Conservation (phyloP, 2,888 invertebrate species). For the Heliconius erato region DNA sequence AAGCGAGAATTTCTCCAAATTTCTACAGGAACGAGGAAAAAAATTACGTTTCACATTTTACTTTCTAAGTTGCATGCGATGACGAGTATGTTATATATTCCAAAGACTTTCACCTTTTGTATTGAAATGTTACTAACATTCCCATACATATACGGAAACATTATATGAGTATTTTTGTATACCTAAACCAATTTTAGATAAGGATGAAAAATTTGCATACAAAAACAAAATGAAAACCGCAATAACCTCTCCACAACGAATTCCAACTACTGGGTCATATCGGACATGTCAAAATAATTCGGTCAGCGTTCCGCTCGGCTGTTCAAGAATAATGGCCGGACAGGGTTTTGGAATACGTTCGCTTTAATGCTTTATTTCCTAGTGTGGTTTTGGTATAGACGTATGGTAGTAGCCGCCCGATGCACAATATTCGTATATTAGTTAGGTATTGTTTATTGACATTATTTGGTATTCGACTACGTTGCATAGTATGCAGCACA, state of each 20-base stretch:
- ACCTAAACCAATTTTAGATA: neutral
- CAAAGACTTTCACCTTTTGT: no score
- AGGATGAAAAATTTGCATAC: no score
- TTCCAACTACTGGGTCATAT: slow-evolving; percentile 21
- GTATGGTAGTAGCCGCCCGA: neutral
- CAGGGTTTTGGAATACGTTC: slow-evolving; percentile 33
- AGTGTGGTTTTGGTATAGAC: slow-evolving; percentile 28
- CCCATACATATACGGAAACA: no score
- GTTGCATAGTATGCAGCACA: neutral
- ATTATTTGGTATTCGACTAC: neutral
- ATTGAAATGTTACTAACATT: no score
- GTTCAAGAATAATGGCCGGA: slow-evolving; percentile 41
- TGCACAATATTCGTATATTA: slow-evolving; percentile 24
- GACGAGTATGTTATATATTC: no score
- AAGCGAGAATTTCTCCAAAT: no score
- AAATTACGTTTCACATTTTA: no score
- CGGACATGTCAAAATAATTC: slow-evolving; percentile 32
- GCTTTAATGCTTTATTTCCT: slow-evolving; percentile 38
- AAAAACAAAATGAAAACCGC: neutral
- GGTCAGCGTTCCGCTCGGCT: slow-evolving; percentile 30
- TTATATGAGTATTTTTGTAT: neutral
- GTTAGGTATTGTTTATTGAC: neutral
- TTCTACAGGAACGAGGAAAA: no score
- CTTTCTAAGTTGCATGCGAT: no score
- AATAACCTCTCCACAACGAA: neutral